Evolutionary conservation across 23 tunicate species (phyloP).

Genomic region (Aplidium turbinatum): DNA sequence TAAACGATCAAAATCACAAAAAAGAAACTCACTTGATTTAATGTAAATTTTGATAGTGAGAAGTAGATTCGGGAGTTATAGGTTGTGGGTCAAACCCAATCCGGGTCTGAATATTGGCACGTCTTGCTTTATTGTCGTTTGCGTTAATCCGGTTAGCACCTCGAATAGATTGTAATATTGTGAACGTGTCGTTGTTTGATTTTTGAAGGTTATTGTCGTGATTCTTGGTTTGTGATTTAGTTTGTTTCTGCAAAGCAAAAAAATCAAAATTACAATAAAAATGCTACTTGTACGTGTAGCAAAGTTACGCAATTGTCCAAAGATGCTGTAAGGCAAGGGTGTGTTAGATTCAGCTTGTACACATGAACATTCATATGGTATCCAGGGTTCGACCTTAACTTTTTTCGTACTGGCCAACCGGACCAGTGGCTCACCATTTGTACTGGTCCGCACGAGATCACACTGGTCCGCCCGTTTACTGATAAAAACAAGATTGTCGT

Average conservation of each 20-base stretch:
- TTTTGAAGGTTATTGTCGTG: slow-evolving; percentile 8
- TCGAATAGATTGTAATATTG: slow-evolving; percentile 3
- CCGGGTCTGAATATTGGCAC: slow-evolving; percentile 45
- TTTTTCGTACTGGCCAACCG: no score
- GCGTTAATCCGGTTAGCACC: background rate
- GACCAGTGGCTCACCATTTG: no score
- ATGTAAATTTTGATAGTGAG: slow-evolving; percentile 57
- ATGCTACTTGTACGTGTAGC: no score
- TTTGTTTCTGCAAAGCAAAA: slow-evolving; percentile 27
- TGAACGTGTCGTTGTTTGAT: slow-evolving; percentile 1
- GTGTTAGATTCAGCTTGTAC: no score
- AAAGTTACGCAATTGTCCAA: no score
- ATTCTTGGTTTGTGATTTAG: background rate
- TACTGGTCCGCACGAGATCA: no score
- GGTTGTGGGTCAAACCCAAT: slow-evolving; percentile 69
- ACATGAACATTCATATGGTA: no score
- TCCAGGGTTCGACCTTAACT: no score
- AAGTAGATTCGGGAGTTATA: slow-evolving; percentile 58
- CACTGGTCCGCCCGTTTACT: no score
- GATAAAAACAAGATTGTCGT: no score
- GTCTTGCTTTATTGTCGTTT: background rate
- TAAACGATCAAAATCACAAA: background rate
- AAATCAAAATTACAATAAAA: slow-evolving; percentile 5
- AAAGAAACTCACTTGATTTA: slow-evolving; percentile 25
- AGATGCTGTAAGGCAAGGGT: no score